Base-by-base conservation (phyloP, 2,113 vertebrate species). In the Todiramphus saurophagus region DNA sequence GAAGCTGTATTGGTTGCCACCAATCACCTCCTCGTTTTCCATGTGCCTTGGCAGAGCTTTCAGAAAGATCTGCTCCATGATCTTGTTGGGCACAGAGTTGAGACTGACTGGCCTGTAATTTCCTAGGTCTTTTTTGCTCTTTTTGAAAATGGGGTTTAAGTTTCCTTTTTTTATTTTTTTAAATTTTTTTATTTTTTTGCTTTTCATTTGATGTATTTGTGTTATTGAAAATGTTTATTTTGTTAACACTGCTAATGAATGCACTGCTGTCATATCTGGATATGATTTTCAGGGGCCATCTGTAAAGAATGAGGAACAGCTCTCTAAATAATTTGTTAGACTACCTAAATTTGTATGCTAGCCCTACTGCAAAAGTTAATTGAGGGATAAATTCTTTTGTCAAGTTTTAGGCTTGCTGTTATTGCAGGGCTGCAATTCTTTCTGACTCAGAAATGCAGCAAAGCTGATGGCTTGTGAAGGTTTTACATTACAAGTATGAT, bases 171-270 rank as follows among this genome's bases (percentile, higher is more conserved):
- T 50, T 24, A 41, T 41, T 41, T 10, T 12, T 12, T 39, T 39
- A 39, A 41, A 41, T 41, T 43, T 43, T 43, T 43, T 43, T n/a
- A n/a, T 43, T 43, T 43, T 43, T 43, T 95, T 89, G 19, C 41
- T 91, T 87, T 86, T 70, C 30, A 79, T 83, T 75, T 87, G 11
- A 35, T 60, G 4, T 56, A 30, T 64, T 91, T 79, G 62, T 94
- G 27, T 88, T 51, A 46, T 21, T 73, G 68, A 92, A 95, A 88
- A 84, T 87, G 80, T 86, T 89, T 95, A 50, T 92, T 86, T 96
- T 91, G 48, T 60, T 95, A 63, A 74, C 41, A 68, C 10, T 9
- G 5, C 37, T 94, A 94, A 96, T 80, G 83, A 90, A 58, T 74
- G 30, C 48, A 23, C 41, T 86, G 58, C 53, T 93, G 39, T 58